These are phyloP conservation scores for Emydura subglobosa DNA, from an alignment of 2,113 vertebrate genomes.

Conservation along the genomic window DNA sequence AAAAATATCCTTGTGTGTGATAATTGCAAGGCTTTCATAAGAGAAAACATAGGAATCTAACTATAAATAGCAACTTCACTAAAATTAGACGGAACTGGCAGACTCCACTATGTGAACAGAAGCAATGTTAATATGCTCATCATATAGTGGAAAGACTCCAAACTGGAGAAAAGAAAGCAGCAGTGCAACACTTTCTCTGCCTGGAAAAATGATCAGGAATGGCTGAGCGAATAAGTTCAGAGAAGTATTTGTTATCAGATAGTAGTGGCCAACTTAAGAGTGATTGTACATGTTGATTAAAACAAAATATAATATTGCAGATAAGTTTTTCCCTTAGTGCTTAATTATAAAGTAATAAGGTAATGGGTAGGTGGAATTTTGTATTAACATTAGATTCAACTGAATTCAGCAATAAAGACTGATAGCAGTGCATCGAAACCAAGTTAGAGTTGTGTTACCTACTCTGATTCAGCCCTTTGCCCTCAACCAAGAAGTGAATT, in stretches of 20 bases:
- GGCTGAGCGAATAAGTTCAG: conserved; percentile 22
- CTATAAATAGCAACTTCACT: conserved; percentile 69
- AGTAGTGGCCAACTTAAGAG: conserved; percentile 23
- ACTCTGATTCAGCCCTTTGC: neutral
- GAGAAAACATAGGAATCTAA: neutral
- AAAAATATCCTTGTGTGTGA: neutral
- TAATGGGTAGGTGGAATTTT: neutral
- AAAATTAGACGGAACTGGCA: conserved; percentile 70
- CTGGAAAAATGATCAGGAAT: conserved; percentile 64
- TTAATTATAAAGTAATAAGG: neutral
- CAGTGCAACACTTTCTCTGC: conserved; percentile 39
- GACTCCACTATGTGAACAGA: conserved; percentile 53
- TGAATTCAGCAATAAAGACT: neutral
- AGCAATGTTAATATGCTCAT: conserved; percentile 74
- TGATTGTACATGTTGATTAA: neutral
- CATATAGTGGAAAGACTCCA: conserved; percentile 70
- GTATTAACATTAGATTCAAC: neutral
- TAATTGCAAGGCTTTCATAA: neutral
- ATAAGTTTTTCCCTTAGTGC: neutral
- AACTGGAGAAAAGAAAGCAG: conserved; percentile 61
- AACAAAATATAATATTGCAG: conserved; percentile 17
- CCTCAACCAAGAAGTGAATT: conserved; percentile 8
- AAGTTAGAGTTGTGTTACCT: neutral
- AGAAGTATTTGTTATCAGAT: conserved; percentile 51
- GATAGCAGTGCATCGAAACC: neutral